Evolutionary conservation across 2,888 invertebrate genomes (phyloP).

Genomic region (Melangyna quadrimaculata): DNA sequence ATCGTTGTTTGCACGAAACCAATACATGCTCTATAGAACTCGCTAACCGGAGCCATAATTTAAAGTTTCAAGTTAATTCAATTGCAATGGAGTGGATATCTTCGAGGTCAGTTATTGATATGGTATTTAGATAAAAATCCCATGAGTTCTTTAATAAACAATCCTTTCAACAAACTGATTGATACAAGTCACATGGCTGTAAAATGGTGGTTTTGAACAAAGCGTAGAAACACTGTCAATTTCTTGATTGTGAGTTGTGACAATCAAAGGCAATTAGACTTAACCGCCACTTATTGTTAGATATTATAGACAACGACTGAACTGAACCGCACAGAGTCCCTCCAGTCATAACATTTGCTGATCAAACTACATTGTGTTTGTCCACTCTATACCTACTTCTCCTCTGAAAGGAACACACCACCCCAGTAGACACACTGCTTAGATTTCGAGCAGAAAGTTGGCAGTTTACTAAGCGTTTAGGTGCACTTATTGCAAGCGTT

Average conservation of each 20-base stretch:
- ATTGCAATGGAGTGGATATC: not conserved
- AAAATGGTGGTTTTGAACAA: not conserved
- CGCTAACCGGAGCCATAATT: constrained; percentile 6
- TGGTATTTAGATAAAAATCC: constrained; percentile 13
- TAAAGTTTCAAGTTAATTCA: not conserved
- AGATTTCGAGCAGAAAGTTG: constrained; percentile 12
- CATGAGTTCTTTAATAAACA: not conserved
- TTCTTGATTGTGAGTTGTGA: not conserved
- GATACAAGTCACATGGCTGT: constrained; percentile 18
- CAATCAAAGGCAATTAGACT: constrained; percentile 50
- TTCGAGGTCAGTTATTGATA: constrained; percentile 39
- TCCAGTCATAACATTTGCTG: constrained; percentile 1
- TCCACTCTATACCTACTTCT: too few species aligned
- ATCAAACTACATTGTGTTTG: not conserved
- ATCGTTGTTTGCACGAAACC: not conserved
- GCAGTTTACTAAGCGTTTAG: not conserved
- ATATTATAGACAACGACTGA: constrained; percentile 7
- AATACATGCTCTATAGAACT: not conserved
- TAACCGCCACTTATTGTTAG: constrained; percentile 3
- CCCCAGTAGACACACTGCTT: not conserved
- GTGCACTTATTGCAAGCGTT: not conserved
- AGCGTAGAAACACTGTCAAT: not conserved
- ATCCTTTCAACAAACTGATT: constrained; percentile 33
- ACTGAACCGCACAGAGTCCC: not conserved
- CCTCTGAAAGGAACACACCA: not conserved